Evolutionary conservation across 2,888 invertebrate species (phyloP).

Genomic region (Zelleria hepariella): DNA sequence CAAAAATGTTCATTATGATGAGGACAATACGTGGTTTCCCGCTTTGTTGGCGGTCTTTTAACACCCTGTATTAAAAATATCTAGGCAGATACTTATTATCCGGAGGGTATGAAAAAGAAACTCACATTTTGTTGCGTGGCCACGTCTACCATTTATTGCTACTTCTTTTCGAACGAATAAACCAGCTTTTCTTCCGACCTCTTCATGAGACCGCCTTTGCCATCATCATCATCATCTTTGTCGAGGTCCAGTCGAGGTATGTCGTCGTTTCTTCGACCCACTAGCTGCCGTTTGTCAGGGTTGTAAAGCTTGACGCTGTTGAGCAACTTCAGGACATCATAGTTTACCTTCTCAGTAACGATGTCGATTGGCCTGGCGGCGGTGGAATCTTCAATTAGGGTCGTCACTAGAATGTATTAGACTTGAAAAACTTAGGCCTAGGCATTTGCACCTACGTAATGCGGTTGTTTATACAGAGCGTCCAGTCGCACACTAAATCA

Average conservation of each 20-base stretch:
- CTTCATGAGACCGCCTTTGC: background rate
- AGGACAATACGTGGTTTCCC: too few species aligned
- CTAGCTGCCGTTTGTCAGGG: background rate
- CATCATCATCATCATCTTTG: background rate
- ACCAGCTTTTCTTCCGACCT: background rate
- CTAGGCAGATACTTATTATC: too few species aligned
- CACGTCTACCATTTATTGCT: background rate
- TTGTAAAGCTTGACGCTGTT: background rate
- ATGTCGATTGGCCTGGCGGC: background rate
- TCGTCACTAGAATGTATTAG: background rate
- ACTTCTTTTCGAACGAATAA: background rate
- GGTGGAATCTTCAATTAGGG: background rate
- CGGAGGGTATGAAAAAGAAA: too few species aligned
- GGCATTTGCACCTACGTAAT: too few species aligned
- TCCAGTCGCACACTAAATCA: too few species aligned
- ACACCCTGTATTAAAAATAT: too few species aligned
- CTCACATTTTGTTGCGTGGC: too few species aligned
- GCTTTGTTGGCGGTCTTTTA: too few species aligned
- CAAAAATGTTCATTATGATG: too few species aligned
- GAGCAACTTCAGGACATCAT: background rate
- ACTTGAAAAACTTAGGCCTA: background rate
- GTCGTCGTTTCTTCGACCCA: background rate
- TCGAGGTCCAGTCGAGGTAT: background rate
- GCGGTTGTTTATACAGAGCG: too few species aligned
- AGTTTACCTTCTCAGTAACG: background rate